Base-by-base conservation (phyloP, 2,113 vertebrate species). In the Pterophyllum scalare region DNA sequence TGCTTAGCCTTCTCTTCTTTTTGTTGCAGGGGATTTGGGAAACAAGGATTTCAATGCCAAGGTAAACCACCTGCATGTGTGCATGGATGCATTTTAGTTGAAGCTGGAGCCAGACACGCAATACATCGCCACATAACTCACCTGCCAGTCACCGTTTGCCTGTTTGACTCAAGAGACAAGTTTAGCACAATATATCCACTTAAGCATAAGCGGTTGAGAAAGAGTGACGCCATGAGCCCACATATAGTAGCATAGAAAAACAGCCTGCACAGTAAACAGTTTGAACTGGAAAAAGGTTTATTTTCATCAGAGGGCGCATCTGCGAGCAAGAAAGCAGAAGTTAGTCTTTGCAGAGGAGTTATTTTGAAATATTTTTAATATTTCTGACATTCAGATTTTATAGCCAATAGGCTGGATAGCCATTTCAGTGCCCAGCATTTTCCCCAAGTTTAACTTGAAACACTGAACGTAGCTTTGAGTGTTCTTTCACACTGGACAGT, bases 31-130 rank as follows among this genome's bases (percentile, higher is more conserved):
- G 95, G 95, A 77, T 96, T 96, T 90, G 95, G 95, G 56, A 96
- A 96, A 85, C 95, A 96, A 94, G 95, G 95, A 95, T 96, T 96
- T 89, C 95, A 96, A 89, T 96, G 95, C 88, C 95, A 96, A 96
- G 95, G 95, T 96, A 96, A 93, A 20, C 1, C 8, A 64, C 59
- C 57, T 86, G 14, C 28, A 13, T 84, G 31, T 75, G 33, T 85
- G 6, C 26, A 7, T 17, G 14, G 67, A 8, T n/a, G 46, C 43
- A 52, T 72, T 72, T 72, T 33, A 19, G 46, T 2, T 26, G 15
- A 49, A 17, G 15, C 15, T 49, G 15, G 67, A 72, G 46, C 46
- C 65, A 70, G 12, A 52, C 10, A 52, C 40, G 49, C 65, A 13
- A 43, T 52, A 31, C 19, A 52, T 28, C 17, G 15, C 7, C 2